These are phyloP conservation scores for Stenodera caucasica DNA, from an alignment of 2,888 invertebrate genomes.

Conservation along the genomic window DNA sequence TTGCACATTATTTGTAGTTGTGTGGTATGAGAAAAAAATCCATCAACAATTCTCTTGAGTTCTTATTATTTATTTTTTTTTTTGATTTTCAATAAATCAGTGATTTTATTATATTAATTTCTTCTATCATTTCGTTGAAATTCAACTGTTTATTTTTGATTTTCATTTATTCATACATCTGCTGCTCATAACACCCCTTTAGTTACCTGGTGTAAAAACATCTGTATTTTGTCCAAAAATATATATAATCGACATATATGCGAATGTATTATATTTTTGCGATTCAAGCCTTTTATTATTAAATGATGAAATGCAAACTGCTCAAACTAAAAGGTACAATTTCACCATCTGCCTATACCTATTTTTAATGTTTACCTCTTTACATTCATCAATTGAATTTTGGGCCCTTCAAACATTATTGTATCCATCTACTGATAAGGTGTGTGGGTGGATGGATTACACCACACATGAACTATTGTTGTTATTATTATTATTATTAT, in stretches of 20 bases:
- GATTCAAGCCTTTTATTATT: slow-evolving; percentile 6
- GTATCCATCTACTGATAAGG: slow-evolving; percentile 37
- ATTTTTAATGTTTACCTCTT: slow-evolving; percentile 4
- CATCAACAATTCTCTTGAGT: background rate
- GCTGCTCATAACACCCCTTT: background rate
- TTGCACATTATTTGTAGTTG: background rate
- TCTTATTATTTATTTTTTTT: no score
- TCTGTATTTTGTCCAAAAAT: slow-evolving; percentile 7
- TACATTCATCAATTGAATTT: background rate
- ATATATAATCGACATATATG: background rate
- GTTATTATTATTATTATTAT: background rate
- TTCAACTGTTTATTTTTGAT: background rate
- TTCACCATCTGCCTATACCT: background rate
- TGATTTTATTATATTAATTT: no score
- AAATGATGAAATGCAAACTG: slow-evolving; percentile 1
- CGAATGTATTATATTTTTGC: background rate
- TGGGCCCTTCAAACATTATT: slow-evolving; percentile 31
- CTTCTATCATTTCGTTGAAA: no score
- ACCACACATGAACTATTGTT: slow-evolving; percentile 30
- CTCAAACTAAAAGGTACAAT: background rate
- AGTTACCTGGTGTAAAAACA: background rate
- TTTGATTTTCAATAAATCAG: no score
- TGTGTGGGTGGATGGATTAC: slow-evolving; percentile 41
- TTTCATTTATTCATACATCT: background rate
- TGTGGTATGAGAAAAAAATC: background rate